Evolutionary conservation across 37 sponge, comb jelly and placozoan genomes (phyloP).

Genomic region (Hexactinellida sp.): DNA sequence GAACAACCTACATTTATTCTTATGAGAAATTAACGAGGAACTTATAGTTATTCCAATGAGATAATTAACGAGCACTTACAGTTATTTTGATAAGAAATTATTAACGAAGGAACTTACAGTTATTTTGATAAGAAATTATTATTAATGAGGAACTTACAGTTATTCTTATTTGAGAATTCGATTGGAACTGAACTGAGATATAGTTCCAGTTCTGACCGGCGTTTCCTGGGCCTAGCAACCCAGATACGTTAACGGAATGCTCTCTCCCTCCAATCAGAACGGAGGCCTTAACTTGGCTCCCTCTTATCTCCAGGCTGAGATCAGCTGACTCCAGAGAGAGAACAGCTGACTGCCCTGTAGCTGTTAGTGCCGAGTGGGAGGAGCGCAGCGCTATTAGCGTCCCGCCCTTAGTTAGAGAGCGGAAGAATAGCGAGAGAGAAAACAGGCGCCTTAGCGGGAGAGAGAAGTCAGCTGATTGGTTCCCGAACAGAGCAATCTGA

Average conservation of each 20-base stretch:
- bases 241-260: background rate
- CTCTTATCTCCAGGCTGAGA: background rate
- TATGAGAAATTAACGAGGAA: no score
- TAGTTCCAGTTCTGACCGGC: background rate
- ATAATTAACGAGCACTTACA: no score
- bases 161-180: background rate
- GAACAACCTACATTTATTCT: no score
- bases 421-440: background rate
- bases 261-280: background rate
- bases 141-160: background rate
- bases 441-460: background rate
- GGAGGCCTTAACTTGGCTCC: background rate
- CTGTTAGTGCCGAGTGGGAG: background rate
- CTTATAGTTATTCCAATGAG: no score
- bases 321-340: background rate
- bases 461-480: conserved; percentile 4
- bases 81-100: no score
- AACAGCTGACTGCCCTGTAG: background rate
- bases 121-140: background rate
- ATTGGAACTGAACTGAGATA: background rate
- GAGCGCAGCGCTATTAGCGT: background rate
- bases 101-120: no score
- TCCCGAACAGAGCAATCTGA: background rate
- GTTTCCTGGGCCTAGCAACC: background rate
- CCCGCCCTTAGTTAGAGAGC: background rate